phyloP scores from a whole-genome alignment of 1,140 invertebrate species.

The Brachionus sp. region DNA sequence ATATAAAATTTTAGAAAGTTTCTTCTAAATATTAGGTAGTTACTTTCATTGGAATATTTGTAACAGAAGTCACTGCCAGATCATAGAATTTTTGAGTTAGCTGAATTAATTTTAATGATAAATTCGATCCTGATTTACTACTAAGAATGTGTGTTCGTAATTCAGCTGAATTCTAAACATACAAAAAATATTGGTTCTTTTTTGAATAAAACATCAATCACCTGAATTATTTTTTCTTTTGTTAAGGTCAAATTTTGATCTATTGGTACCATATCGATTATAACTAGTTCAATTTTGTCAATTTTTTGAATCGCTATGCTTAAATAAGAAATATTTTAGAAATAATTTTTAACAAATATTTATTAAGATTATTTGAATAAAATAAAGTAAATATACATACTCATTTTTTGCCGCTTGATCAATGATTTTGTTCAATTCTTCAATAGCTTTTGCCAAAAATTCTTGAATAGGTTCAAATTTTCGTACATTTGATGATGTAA shows the following conservation, averaged over 20 bases:
- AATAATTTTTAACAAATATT: background rate
- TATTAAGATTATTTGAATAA: background rate
- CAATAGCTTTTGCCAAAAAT: slow-evolving; percentile 12
- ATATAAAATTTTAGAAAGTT: background rate
- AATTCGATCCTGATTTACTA: slow-evolving; percentile 65
- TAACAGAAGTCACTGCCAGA: slow-evolving; percentile 89
- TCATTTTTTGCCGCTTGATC: background rate
- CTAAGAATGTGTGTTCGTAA: slow-evolving; percentile 69
- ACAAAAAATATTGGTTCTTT: slow-evolving; percentile 44
- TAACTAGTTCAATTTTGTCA: slow-evolving; percentile 79
- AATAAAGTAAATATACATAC: background rate
- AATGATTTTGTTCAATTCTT: slow-evolving; percentile 31
- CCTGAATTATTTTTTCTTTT: slow-evolving; percentile 58
- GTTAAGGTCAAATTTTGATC: slow-evolving; percentile 71
- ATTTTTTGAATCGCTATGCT: slow-evolving; percentile 58
- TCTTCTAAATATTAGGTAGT: background rate
- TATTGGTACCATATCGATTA: slow-evolving; percentile 79
- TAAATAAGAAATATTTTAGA: background rate
- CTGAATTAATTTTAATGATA: slow-evolving; percentile 58
- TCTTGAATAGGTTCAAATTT: slow-evolving; percentile 40
- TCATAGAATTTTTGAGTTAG: slow-evolving; percentile 71
- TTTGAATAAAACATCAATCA: slow-evolving; percentile 43
- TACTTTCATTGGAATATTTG: slow-evolving; percentile 93
- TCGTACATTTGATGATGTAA: background rate
- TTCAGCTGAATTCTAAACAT: slow-evolving; percentile 64